Base-by-base conservation (phyloP, 92 coral and sea anemone species). In the Epizoanthus scotinus region DNA sequence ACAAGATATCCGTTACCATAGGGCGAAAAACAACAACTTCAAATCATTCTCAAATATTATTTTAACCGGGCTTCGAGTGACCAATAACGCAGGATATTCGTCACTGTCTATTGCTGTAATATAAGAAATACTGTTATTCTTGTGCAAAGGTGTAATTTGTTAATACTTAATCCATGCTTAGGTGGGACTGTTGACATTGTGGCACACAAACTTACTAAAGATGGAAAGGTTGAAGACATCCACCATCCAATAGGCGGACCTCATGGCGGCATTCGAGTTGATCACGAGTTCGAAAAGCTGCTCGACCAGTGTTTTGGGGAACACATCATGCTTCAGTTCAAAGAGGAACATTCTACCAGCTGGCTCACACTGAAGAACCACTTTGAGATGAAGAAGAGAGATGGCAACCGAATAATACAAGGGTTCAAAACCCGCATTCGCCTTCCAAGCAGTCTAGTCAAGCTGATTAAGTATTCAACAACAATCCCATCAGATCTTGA, bases 101-200 rank as follows among this genome's bases (percentile, higher is more conserved):
- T n/a, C n/a, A n/a, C n/a, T n/a, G n/a, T n/a, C n/a, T n/a, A n/a
- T n/a, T n/a, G n/a, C n/a, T n/a, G n/a, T n/a, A n/a, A n/a, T n/a
- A n/a, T n/a, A n/a, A n/a, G n/a, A n/a, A n/a, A n/a, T n/a, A n/a
- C n/a, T 0, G 40, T 34, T 34, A 47, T 47, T 47, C 1, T 9
- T 9, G 10, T 47, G 52, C 14, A 47, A 47, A 47, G 14, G 52
- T 47, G 14, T 2, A 47, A 47, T 47, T 15, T 9, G 9, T 13
- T 15, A 47, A 47, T 47, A 47, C 52, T 47, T 47, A 61, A 24
- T 50, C 5, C 17, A 47, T 25, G 14, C 6, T 60, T 61, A 61
- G 65, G 65, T 22, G 65, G 65, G 22, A 61, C 65, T 22, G 65
- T 61, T 20, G 65, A 61, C 65, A 61, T 61, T 6, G 65, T 31